A percentile compares a stretch with the other conserved stretches of the same genome.
Evolutionary conservation across 2,113 vertebrate species (phyloP).

Genomic region (Macquaria australasica): DNA sequence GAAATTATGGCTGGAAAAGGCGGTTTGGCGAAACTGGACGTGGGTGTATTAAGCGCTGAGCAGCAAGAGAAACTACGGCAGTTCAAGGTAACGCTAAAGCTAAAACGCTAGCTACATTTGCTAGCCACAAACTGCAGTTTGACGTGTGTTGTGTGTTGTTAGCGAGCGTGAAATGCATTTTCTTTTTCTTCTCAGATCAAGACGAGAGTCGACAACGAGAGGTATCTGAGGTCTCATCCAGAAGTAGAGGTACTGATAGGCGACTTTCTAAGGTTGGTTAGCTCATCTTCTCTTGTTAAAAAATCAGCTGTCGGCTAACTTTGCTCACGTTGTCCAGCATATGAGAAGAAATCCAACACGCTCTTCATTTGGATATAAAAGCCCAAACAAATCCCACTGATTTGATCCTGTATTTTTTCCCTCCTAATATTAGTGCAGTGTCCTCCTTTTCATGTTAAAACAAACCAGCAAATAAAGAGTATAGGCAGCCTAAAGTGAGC

Average conservation of each 20-base stretch:
- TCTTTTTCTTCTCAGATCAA: constrained; percentile 80
- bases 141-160: too few species aligned
- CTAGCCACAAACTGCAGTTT: not conserved
- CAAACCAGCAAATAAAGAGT: not conserved
- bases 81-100: constrained; percentile 65
- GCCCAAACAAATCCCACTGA: not conserved
- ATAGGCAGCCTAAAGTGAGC: not conserved
- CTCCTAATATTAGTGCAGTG: not conserved
- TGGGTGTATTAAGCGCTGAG: constrained; percentile 47
- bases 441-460: not conserved
- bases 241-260: constrained; percentile 86
- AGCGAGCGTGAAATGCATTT: too few species aligned
- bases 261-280: constrained; percentile 86
- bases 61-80: constrained; percentile 70
- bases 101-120: not conserved
- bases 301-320: not conserved
- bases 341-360: not conserved
- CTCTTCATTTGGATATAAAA: not conserved
- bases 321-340: not conserved
- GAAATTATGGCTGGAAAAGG: constrained; percentile 46
- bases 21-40: constrained; percentile 25
- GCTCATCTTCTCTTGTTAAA: not conserved
- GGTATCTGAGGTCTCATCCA: constrained; percentile 86
- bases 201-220: constrained; percentile 87
- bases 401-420: too few species aligned